Evolutionary conservation across 2,113 vertebrate genomes (phyloP).

Genomic region (Scomber scombrus): DNA sequence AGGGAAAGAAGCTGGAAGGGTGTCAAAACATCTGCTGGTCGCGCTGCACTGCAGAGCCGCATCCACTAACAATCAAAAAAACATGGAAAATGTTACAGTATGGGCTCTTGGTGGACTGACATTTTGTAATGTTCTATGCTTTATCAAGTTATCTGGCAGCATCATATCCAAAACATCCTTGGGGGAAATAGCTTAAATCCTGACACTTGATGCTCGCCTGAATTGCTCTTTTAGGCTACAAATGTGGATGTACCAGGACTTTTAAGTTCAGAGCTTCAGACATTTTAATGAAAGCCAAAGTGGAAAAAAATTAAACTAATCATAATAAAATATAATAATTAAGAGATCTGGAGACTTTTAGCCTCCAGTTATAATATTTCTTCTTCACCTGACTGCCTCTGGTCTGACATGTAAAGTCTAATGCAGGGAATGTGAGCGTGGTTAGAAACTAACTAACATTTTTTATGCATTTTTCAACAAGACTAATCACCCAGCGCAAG

Average conservation of each 20-base stretch:
- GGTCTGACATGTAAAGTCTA: neutral
- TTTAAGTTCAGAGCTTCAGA: neutral
- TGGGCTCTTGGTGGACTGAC: neutral
- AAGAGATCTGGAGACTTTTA: neutral
- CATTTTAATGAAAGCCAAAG: neutral
- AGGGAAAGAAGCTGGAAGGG: slow-evolving; percentile 50
- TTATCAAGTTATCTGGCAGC: slow-evolving; percentile 24
- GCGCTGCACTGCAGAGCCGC: slow-evolving; percentile 13
- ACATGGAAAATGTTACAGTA: slow-evolving; percentile 1
- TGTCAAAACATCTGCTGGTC: slow-evolving; percentile 61
- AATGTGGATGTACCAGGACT: neutral
- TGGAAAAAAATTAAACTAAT: neutral
- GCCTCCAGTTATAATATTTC: neutral
- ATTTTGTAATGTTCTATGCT: slow-evolving; percentile 6
- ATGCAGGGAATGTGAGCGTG: slow-evolving; percentile 7
- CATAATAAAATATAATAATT: neutral
- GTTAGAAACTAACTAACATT: slow-evolving; percentile 15
- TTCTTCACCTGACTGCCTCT: neutral
- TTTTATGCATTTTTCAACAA: slow-evolving; percentile 35
- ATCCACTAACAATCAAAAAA: neutral
- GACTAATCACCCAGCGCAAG: slow-evolving; percentile 30
- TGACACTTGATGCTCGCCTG: neutral
- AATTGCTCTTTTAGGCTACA: slow-evolving; percentile 22
- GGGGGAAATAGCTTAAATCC: slow-evolving; percentile 17
- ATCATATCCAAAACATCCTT: neutral